Percentiles rank a stretch among this genome's conserved stretches.
Conservation (phyloP, 2,113 vertebrate genomes). For the Athene noctua region DNA sequence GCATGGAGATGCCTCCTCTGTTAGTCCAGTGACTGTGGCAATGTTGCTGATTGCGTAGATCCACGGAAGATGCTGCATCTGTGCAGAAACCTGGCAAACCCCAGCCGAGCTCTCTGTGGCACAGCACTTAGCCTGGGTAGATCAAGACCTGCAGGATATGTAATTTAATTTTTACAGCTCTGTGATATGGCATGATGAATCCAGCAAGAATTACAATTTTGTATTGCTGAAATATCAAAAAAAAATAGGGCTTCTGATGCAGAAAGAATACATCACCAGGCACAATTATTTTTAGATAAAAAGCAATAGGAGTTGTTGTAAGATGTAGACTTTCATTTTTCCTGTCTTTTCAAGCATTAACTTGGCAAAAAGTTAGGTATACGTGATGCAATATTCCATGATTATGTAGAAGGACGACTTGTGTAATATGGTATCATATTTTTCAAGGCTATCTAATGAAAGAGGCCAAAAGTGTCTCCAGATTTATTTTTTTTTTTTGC, state of each 20-base stretch:
- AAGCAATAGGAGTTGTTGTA: background rate
- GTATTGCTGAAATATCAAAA: background rate
- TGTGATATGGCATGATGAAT: background rate
- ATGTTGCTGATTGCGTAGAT: background rate
- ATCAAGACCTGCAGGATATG: background rate
- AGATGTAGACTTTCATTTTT: background rate
- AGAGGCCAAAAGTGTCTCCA: background rate
- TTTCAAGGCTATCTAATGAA: slow-evolving; percentile 12
- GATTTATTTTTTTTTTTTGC: background rate
- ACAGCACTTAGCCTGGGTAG: background rate
- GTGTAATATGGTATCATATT: background rate
- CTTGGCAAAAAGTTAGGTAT: background rate
- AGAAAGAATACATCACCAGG: background rate
- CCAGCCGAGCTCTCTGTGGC: background rate
- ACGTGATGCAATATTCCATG: background rate
- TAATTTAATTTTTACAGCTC: background rate
- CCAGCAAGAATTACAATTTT: background rate
- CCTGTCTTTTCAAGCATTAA: background rate
- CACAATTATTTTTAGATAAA: background rate
- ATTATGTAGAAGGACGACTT: background rate
- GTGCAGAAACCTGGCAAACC: background rate
- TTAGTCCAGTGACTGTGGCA: background rate
- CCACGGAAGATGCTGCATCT: background rate
- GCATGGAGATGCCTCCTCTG: background rate
- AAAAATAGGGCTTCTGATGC: background rate